Conservation (phyloP, 2,797 vertebrate genomes). For the Sarcoramphus papa region DNA sequence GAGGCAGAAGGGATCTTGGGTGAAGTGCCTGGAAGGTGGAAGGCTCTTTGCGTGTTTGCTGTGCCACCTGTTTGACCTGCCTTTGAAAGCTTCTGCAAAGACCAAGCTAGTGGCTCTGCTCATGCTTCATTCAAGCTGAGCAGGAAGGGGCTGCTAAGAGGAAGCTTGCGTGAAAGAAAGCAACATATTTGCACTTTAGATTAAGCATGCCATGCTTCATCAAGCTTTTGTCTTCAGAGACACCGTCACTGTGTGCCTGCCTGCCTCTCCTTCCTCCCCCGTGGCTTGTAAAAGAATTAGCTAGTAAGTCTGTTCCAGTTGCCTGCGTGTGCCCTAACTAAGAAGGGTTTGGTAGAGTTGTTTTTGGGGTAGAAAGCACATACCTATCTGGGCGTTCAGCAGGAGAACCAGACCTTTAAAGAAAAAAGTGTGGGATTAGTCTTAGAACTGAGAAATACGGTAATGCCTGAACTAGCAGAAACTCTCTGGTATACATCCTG, state of each 20-base stretch:
- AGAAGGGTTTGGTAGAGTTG: neutral
- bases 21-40: neutral
- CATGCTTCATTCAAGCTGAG: neutral
- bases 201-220: neutral
- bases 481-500: neutral
- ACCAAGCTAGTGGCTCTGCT: neutral
- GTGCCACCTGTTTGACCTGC: neutral
- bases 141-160: neutral
- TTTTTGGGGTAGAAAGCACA: neutral
- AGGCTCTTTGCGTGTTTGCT: neutral
- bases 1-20: neutral
- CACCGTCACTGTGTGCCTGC: neutral
- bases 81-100: neutral
- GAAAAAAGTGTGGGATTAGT: neutral
- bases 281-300: neutral
- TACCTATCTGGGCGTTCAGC: slow-evolving; percentile 73
- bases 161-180: neutral
- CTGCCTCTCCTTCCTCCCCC: neutral
- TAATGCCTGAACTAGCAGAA: neutral
- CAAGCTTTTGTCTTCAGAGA: neutral
- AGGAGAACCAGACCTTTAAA: neutral
- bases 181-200: neutral
- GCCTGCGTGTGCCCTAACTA: too few relatives aligned
- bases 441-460: neutral
- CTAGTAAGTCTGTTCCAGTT: neutral